Conservation (phyloP, 2,797 vertebrate species). For the Sebastes hubbsi region DNA sequence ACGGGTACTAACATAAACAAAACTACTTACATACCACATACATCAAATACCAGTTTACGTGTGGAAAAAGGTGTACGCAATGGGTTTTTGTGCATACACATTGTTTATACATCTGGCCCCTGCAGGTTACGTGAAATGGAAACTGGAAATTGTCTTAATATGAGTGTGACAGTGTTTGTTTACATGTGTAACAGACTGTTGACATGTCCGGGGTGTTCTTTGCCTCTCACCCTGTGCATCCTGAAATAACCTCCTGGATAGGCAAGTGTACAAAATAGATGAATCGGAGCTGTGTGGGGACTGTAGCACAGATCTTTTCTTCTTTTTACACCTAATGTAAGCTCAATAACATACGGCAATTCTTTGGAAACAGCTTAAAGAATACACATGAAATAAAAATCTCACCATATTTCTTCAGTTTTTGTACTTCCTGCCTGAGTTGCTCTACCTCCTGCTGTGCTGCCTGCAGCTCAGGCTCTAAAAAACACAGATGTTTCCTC, state of each 20-base stretch:
- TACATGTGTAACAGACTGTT: not conserved
- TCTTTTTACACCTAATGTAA: not conserved
- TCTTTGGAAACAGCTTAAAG: not conserved
- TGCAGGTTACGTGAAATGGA: not conserved
- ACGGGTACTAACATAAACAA: not conserved
- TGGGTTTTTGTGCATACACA: not conserved
- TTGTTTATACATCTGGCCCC: not conserved
- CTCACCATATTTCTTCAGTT: constrained; percentile 72
- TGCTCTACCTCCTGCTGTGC: constrained; percentile 72
- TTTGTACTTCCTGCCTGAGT: constrained; percentile 69
- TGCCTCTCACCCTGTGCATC: not conserved
- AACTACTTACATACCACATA: not conserved
- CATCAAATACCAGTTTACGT: not conserved
- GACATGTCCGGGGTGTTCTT: not conserved
- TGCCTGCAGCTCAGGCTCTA: constrained; percentile 76
- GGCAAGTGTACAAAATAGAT: not conserved
- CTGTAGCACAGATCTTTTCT: not conserved
- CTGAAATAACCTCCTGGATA: not conserved
- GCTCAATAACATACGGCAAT: not conserved
- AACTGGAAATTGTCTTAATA: not conserved
- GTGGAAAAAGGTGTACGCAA: not conserved
- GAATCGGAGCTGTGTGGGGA: not conserved
- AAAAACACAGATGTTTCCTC: constrained; percentile 1
- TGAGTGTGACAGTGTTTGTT: not conserved
- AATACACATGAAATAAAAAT: not conserved